A percentile compares a stretch with the other conserved stretches of the same genome.
Evolutionary conservation across 2,113 vertebrate species (phyloP).

Genomic region (Engraulis encrasicolus): DNA sequence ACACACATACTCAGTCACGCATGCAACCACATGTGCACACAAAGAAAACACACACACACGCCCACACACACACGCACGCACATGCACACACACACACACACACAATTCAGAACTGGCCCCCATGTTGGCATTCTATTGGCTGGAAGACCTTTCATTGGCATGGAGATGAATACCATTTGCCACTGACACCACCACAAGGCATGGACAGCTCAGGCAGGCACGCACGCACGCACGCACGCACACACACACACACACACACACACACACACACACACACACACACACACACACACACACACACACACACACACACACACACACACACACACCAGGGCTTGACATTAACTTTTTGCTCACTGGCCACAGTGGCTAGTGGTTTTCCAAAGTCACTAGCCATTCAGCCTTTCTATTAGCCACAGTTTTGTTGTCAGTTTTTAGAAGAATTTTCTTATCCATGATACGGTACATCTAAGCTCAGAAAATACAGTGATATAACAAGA

Average conservation of each 20-base stretch:
- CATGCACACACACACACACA: neutral
- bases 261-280: neutral
- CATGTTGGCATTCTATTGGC: slow-evolving; percentile 33
- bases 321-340: too few relatives aligned
- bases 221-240: slow-evolving; percentile 23
- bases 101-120: slow-evolving; percentile 10
- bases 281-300: neutral
- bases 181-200: slow-evolving; percentile 18
- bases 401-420: too few relatives aligned
- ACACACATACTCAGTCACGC: neutral
- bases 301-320: neutral
- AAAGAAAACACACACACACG: neutral
- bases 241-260: slow-evolving; percentile 16
- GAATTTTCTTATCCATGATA: too few relatives aligned
- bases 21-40: neutral
- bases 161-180: slow-evolving; percentile 46
- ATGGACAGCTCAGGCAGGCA: neutral
- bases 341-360: too few relatives aligned
- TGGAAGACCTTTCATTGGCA: slow-evolving; percentile 24
- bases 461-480: too few relatives aligned
- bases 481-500: too few relatives aligned
- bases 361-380: too few relatives aligned
- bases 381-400: too few relatives aligned
- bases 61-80: neutral
- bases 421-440: too few relatives aligned